phyloP scores from a whole-genome alignment of 2,888 invertebrate species.

The Temnothorax unifasciatus region DNA sequence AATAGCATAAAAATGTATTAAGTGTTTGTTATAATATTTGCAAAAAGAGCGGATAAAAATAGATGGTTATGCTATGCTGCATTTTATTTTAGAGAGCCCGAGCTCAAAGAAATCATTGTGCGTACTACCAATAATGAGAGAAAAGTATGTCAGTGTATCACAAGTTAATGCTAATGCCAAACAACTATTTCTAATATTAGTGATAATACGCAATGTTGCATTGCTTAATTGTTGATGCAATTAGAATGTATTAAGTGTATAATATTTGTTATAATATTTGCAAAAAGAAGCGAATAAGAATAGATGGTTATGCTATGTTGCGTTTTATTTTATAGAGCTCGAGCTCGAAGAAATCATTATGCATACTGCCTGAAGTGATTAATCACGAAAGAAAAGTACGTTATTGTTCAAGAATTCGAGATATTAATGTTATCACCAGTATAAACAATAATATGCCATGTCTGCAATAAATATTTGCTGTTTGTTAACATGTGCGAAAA shows the following conservation, averaged over 20 bases:
- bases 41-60: background rate
- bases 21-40: background rate
- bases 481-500: slow-evolving; percentile 17
- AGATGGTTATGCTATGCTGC: background rate
- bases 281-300: background rate
- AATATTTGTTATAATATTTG: too few species aligned
- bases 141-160: slow-evolving; percentile 34
- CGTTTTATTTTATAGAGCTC: slow-evolving; percentile 27
- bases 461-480: background rate
- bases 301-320: background rate
- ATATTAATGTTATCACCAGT: slow-evolving; percentile 1
- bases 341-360: slow-evolving; percentile 39
- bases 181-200: too few species aligned
- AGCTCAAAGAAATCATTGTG: slow-evolving; percentile 34
- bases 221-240: too few species aligned
- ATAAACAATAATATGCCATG: background rate
- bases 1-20: background rate
- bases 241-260: too few species aligned
- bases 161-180: too few species aligned
- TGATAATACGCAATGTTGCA: too few species aligned
- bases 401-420: slow-evolving; percentile 11
- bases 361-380: slow-evolving; percentile 28
- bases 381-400: slow-evolving; percentile 38
- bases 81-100: slow-evolving; percentile 25
- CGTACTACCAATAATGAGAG: slow-evolving; percentile 12